Base-by-base conservation (phyloP, 1,140 invertebrate species). In the Adoxophyes honmai region DNA sequence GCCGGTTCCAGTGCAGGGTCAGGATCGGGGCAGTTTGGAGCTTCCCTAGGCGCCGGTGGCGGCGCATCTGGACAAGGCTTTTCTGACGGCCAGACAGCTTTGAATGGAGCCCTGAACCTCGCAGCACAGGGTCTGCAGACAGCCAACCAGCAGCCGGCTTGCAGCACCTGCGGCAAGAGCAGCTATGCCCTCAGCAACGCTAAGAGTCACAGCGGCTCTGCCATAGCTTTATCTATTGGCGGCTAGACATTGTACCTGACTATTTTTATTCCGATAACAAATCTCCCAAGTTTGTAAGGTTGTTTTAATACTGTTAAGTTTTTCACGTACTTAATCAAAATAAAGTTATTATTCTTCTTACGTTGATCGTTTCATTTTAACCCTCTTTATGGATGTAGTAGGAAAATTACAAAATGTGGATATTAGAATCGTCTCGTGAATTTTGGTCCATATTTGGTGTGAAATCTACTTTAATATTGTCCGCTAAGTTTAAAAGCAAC, bases 121-220 rank as follows among this genome's bases (percentile, higher is more conserved):
- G 84, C 81, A 3, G 68, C 70, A 7, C 78, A 88, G 53, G 78
- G 84, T 1, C 48, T 84, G 1, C 63, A 83, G 11, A 59, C 75
- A 4, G 61, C 75, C 7, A 8, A 52, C 21, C 39, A 68, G 16
- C 66, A 75, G 3, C 14, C 35, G 4, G 69, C 66, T 4, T 87
- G 84, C 57, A 73, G 66, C 38, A 76, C 82, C 14, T 87, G 81
- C 56, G 74, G 77, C 7, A 86, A 78, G 52, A 74, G 70, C 52
- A 75, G 64, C 35, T 85, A 77, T 37, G 82, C 85, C 11, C 65
- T 79, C 0, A 84, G 82, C 42, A 86, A 84, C 34, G 83, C 81
- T 48, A 84, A 76, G 53, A 84, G 78, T 48, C 51, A 75, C 55
- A 78, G 64, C 52, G 83, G 83, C 5, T 64, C 66, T 10, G 83